Evolutionary conservation across 2,113 vertebrate species (phyloP), one percentile per base, ranked within the genome.

Genomic region (Erinaceus europaeus): DNA sequence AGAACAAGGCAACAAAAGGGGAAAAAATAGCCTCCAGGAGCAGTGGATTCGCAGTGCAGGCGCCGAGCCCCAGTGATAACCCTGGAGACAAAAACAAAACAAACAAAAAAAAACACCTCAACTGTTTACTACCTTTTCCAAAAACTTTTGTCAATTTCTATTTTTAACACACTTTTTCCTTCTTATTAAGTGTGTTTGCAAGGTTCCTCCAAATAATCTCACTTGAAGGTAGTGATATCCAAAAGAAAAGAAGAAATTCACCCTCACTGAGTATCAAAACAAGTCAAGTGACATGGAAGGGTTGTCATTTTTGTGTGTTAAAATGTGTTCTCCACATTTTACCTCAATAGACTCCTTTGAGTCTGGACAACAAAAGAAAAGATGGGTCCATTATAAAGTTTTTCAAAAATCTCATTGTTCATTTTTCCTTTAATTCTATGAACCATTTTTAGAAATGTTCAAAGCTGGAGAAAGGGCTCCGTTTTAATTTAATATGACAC

Each of bases 401-500:
- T 52, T 52, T 29, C 27, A 78, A 85, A 93, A 69, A 75, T 83
- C 72, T 82, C n/a, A 40, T 36, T 61, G 53, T 53, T 82, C 50
- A 67, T 29, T 82, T 88, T 90, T 79, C 71, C 42, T 79, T 72
- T 40, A 89, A 27, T 14, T 85, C 71, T 92, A 68, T 18, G 25
- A 90, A 83, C 48, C n/a, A 38, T 36, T 88, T 89, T 83, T 82
- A 67, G 83, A 83, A 90, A 79, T 80, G 76, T 68, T 69, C 40
- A 69, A 72, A 61, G 44, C 34, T 32, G 27, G 73, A 72, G 80
- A 87, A 91, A 90, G 23, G 52, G 69, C 42, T 89, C 55, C 55
- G 34, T 83, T 88, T 88, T 90, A 87, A 92, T 81, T 90, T 80
- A 91, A 67, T 55, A 36, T 67, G 86, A 55, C 59, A 92, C 84